A percentile compares a stretch with the other conserved stretches of the same genome.
These are phyloP conservation scores for Adelges cooleyi DNA, from an alignment of 1,140 invertebrate species.

Conservation along the genomic window DNA sequence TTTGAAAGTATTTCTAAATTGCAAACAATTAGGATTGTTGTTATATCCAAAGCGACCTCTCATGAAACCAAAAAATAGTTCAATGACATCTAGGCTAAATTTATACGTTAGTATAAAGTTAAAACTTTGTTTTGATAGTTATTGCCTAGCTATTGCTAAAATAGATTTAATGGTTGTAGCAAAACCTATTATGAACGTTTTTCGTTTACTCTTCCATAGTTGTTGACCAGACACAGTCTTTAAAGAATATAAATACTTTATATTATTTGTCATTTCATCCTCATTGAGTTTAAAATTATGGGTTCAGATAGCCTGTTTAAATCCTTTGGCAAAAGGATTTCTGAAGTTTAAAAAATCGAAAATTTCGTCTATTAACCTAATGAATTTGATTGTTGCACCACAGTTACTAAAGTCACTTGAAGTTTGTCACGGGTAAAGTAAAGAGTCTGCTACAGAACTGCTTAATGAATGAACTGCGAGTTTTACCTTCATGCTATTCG, in stretches of 20 bases:
- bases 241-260: background rate
- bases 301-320: background rate
- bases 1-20: background rate
- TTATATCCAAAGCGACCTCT: background rate
- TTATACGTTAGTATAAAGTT: constrained; percentile 2
- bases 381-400: background rate
- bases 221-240: background rate
- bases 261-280: background rate
- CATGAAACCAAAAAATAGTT: constrained; percentile 3
- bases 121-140: background rate
- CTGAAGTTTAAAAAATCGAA: constrained; percentile 4
- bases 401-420: background rate
- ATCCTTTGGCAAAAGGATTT: background rate
- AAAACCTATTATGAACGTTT: background rate
- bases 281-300: background rate
- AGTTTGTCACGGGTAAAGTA: background rate
- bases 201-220: background rate
- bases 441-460: background rate
- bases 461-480: background rate
- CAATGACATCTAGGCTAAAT: constrained; percentile 2
- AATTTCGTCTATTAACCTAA: background rate
- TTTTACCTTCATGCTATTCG: background rate
- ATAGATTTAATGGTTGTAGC: background rate
- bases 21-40: background rate
- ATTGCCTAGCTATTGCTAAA: background rate